Evolutionary conservation across 2,113 vertebrate species (phyloP), one percentile per base, ranked within the genome.

Genomic region (Pipa parva): DNA sequence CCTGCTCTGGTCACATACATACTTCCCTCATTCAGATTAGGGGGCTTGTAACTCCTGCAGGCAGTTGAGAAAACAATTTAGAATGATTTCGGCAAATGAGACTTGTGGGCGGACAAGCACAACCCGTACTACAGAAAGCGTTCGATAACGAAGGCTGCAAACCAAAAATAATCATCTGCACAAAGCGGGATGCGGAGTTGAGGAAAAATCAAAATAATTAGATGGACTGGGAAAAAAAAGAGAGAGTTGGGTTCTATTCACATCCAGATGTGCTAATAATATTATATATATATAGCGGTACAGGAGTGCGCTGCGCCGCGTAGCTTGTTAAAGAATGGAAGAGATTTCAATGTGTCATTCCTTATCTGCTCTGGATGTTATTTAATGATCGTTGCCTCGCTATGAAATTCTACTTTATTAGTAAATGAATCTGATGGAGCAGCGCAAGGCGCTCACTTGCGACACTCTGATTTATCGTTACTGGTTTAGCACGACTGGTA

Each of bases 11-110:
- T 33, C 26, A 15, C 33, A 39, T 36, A 55, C 51, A 24, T 9
- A 1, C 21, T 52, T 28, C 45, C 33, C 59, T 39, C 36, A 13
- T 12, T 12, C 12, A 26, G 12, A 77, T n/a, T 26, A n/a, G n/a
- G n/a, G 45, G 65, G 70, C 74, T 76, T 62, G 59, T 65, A 73
- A 75, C 76, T 81, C 66, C 73, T 54, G 72, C 59, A 76, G 73
- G 25, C 57, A 48, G 62, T 31, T 76, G n/a, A 65, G 66, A 49
- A 76, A 62, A 75, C 71, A 78, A 76, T 63, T 78, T 80, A 31
- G 75, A 59, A 73, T 78, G 56, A 77, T 78, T 77, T 59, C 62
- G 50, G 24, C 62, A 39, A 42, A 39, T 54, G 11, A 52, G 62
- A 4, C 15, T 21, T 2, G 49, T 63, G 49, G 62, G 62, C n/a